These are phyloP conservation scores for Heterotilapia buettikoferi DNA, from an alignment of 2,113 vertebrate species.

Conservation along the genomic window DNA sequence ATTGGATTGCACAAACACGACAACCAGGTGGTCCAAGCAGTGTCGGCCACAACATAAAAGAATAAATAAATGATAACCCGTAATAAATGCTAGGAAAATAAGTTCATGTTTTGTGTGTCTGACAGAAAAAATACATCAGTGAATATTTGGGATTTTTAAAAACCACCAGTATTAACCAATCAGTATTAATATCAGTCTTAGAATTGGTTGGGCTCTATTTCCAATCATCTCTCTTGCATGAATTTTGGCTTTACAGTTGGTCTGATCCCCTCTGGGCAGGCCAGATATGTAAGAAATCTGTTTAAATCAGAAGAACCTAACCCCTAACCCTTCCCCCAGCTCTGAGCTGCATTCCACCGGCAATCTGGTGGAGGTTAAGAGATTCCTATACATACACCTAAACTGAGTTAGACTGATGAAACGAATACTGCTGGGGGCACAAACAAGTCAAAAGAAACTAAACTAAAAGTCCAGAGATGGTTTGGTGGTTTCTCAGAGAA, in stretches of 20 bases:
- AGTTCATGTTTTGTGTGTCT: neutral
- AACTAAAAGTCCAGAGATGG: neutral
- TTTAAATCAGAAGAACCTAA: neutral
- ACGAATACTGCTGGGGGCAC: neutral
- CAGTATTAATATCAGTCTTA: neutral
- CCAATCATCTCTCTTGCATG: neutral
- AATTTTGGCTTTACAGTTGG: neutral
- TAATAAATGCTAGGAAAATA: neutral
- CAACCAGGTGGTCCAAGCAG: neutral
- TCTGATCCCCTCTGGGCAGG: neutral
- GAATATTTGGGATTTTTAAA: neutral
- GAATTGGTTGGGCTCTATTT: neutral
- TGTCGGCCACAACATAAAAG: neutral
- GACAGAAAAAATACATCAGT: neutral
- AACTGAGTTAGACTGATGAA: neutral
- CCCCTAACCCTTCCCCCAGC: fast-evolving
- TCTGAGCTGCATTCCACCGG: neutral
- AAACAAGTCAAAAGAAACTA: neutral
- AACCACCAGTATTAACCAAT: neutral
- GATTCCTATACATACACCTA: neutral
- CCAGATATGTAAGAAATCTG: neutral
- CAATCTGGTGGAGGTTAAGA: neutral
- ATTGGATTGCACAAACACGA: neutral
- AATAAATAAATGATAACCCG: neutral
- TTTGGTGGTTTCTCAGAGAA: neutral